These are phyloP conservation scores for Montipora sp. DNA, from an alignment of 64 coral and sea anemone genomes.

Conservation along the genomic window DNA sequence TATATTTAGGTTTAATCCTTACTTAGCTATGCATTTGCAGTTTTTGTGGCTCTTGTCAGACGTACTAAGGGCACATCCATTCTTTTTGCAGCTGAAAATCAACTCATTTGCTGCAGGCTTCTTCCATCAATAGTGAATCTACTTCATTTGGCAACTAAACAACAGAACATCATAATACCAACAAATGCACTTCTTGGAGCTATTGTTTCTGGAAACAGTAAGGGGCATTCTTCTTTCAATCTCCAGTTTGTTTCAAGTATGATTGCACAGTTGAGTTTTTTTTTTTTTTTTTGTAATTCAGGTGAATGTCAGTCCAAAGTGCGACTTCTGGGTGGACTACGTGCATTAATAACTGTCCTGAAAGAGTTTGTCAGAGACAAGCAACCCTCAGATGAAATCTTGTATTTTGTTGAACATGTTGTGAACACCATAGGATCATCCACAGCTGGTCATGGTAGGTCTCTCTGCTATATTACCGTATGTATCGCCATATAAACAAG, in stretches of 20 bases:
- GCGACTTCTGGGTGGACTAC: constrained; percentile 20
- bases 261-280: not conserved
- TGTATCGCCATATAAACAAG: too few species aligned
- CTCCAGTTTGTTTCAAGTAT: not conserved
- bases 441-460: constrained; percentile 22
- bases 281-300: not conserved
- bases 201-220: constrained; percentile 37
- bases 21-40: too few species aligned
- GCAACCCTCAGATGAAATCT: not conserved
- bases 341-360: constrained; percentile 17
- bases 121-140: constrained; percentile 20
- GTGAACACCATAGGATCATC: constrained; percentile 27
- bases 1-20: too few species aligned
- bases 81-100: constrained; percentile 23
- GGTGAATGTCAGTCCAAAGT: constrained; percentile 40
- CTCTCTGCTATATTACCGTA: too few species aligned
- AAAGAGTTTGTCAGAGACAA: not conserved
- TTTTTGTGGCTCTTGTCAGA: too few species aligned
- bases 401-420: constrained; percentile 4
- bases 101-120: constrained; percentile 1
- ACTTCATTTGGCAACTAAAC: not conserved
- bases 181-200: not conserved
- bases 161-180: not conserved
- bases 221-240: not conserved
- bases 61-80: not conserved